These are phyloP conservation scores for Elaeidobius kamerunicus DNA, from an alignment of 2,888 invertebrate genomes.

Conservation along the genomic window DNA sequence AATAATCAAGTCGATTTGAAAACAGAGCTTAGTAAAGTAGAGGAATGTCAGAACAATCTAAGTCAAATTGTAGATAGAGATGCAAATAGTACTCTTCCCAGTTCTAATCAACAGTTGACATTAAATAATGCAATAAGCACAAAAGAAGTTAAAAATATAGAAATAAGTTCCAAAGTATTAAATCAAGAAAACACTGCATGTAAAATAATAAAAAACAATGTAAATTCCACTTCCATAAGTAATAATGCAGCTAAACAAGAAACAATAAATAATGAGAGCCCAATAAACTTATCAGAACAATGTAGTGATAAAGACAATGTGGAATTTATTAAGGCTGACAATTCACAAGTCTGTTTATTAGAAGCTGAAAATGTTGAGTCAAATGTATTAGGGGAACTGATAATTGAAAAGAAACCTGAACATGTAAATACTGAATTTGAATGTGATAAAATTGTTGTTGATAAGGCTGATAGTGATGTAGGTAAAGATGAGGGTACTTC, in stretches of 20 bases:
- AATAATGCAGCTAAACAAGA: background rate
- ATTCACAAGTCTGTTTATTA: constrained; percentile 9
- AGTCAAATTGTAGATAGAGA: too few species aligned
- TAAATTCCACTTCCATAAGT: background rate
- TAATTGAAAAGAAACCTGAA: constrained; percentile 1
- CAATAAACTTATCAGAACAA: too few species aligned
- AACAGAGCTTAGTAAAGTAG: background rate
- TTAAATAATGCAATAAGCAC: too few species aligned
- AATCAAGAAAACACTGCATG: too few species aligned
- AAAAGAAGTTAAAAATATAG: too few species aligned
- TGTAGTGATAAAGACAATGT: constrained; percentile 8
- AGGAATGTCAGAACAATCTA: background rate
- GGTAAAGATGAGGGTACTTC: constrained; percentile 11
- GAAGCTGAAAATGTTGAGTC: constrained; percentile 7
- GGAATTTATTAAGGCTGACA: constrained; percentile 16
- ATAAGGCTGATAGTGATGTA: constrained; percentile 20
- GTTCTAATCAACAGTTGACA: too few species aligned
- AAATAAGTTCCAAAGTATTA: too few species aligned
- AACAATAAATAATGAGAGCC: background rate
- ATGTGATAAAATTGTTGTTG: constrained; percentile 21
- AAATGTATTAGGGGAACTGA: constrained; percentile 3
- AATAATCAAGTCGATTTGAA: too few species aligned
- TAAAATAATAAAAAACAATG: background rate
- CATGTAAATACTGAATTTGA: constrained; percentile 14
- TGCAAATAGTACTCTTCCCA: too few species aligned